Evolutionary conservation across 2,888 invertebrate species (phyloP), one percentile per base, ranked within the genome.

Genomic region (Lamproptera curius): DNA sequence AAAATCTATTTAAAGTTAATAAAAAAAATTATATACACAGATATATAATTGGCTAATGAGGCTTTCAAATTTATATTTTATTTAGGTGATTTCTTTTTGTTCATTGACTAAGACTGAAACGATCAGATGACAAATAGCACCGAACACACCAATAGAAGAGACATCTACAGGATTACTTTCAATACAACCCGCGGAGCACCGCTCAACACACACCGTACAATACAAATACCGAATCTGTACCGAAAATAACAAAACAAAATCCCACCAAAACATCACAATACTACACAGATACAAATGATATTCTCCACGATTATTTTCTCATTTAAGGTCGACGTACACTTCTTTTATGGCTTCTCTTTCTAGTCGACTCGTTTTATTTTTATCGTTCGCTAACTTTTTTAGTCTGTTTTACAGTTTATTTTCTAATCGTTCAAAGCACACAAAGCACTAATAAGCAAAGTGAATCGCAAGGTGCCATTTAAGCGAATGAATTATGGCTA

Each of bases 1-100:
- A n/a, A 70, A 73, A 72, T 73, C 67, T 76, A 61, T 74, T 76
- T 73, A 72, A 76, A 71, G 42, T 42, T 46, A 46, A 15, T 39
- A 68, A 68, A 72, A 70, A 64, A 69, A 73, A 67, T 69, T 78
- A 79, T 84, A 79, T 83, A 79, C 70, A 74, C 73, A 70, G 68
- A 76, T 79, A 74, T 85, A 74, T 80, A 82, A 86, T 85, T 83
- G 86, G 85, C 85, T 72, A 72, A 84, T 75, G 86, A 86, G 87
- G 87, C 86, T 85, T 74, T 83, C 73, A 79, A 79, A 78, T 78
- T 76, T 70, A 69, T 67, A 73, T 71, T 73, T 73, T 76, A 70
- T 73, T 75, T 76, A 76, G 68, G 71, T 77, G 74, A 40, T 49
- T 48, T 49, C 35, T 76, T 76, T 76, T 77, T 77, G 68, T 73